Conservation (phyloP, 2,113 vertebrate species). For the Phycodurus eques region DNA sequence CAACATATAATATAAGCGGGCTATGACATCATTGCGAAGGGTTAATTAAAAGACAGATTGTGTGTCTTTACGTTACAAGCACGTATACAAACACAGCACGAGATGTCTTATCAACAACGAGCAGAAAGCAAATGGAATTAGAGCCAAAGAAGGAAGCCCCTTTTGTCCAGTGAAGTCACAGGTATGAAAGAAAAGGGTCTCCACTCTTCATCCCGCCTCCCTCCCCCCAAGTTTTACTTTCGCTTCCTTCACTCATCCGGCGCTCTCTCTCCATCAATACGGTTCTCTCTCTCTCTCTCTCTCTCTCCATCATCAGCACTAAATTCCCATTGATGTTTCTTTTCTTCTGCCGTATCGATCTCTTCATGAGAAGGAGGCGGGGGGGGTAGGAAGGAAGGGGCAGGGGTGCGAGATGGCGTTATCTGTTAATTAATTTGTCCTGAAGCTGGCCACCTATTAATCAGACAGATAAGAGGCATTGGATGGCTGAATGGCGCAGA, state of each 20-base stretch:
- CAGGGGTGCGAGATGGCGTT: constrained; percentile 83
- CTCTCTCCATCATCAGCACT: constrained; percentile 99
- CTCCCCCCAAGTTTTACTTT: constrained; percentile 49
- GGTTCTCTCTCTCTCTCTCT: constrained; percentile 12
- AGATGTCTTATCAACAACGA: constrained; percentile 67
- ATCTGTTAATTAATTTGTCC: constrained; percentile 99
- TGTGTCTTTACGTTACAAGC: constrained; percentile 12
- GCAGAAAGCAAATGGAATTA: constrained; percentile 74
- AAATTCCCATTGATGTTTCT: constrained; percentile 99
- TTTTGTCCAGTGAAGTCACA: constrained; percentile 67
- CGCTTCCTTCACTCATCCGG: constrained; percentile 46
- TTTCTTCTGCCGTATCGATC: constrained; percentile 99
- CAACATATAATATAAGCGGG: not conserved
- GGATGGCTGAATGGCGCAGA: constrained; percentile 96
- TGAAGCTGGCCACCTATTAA: constrained; percentile 99
- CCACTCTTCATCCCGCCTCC: constrained; percentile 46
- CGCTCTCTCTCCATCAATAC: constrained; percentile 51
- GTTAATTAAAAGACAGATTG: constrained; percentile 9
- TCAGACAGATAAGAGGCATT: constrained; percentile 99
- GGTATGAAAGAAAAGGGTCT: constrained; percentile 71
- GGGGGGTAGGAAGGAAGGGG: constrained; percentile 75
- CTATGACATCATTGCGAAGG: not conserved
- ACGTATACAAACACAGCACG: constrained; percentile 21
- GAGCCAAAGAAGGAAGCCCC: constrained; percentile 62
- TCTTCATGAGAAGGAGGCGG: constrained; percentile 98